Base-by-base conservation (phyloP, 2,888 invertebrate genomes). In the Cryptocephalus moraei region DNA sequence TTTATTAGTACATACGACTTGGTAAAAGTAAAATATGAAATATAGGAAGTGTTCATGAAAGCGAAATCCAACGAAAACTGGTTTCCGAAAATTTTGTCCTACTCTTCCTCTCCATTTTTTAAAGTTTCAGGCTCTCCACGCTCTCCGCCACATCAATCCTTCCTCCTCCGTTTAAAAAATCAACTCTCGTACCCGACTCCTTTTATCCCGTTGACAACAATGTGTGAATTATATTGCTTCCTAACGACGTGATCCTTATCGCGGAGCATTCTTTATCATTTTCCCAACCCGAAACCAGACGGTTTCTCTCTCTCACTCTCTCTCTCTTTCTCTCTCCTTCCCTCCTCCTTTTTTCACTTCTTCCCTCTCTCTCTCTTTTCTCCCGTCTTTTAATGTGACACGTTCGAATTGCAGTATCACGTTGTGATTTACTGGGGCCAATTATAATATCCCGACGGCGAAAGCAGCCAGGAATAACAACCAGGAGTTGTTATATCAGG, bases 371-470 rank as follows among this genome's bases (percentile, higher is more conserved):
- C 22, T 22, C 22, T 6, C 22, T 22, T 22, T 22, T 22, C 22
- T 22, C 22, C 22, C 22, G 22, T 44, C 33, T 42, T 46, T 22
- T 46, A 46, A 46, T 46, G 43, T 47, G 47, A 41, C 47, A 47
- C 47, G 47, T 43, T 47, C 47, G 47, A 47, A 47, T 47, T 47
- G 47, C 47, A 47, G 47, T 41, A 47, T 47, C 47, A 43, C 47
- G 47, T 43, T 43, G 47, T 47, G 47, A 47, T 47, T 47, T 47
- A 47, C 47, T 47, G 43, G 33, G 36, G 39, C 47, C 47, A 47
- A 47, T 47, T 47, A 47, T 47, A 47, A 47, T 47, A 47, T 47
- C 43, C 47, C 39, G 31, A 41, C 32, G 43, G 39, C 38, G 43
- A 41, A 33, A 47, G 43, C 45, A 45, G 45, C 41, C 45, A 22